phyloP scores from a whole-genome alignment of 2,113 vertebrate genomes.

The Bostrychus sinensis region DNA sequence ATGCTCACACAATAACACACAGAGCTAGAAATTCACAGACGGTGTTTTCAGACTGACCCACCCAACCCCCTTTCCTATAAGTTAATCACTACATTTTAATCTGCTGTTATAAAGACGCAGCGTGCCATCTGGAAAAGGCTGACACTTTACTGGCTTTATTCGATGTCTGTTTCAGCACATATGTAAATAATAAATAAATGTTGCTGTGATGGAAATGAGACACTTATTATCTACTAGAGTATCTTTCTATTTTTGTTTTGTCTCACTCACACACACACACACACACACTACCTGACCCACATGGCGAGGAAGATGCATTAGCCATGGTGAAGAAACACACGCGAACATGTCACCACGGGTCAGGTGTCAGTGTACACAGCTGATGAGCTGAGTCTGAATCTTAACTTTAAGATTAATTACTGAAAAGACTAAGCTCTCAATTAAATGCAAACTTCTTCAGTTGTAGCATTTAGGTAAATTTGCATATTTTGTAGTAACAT shows the following conservation, averaged over 20 bases:
- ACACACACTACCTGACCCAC: slow-evolving; percentile 55
- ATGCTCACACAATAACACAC: background rate
- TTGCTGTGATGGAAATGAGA: slow-evolving; percentile 53
- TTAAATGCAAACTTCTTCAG: too few species aligned
- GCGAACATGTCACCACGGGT: slow-evolving; percentile 61
- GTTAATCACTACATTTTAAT: slow-evolving; percentile 60
- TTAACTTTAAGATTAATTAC: background rate
- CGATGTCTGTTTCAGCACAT: slow-evolving; percentile 16
- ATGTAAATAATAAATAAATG: slow-evolving; percentile 32
- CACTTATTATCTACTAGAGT: slow-evolving; percentile 48
- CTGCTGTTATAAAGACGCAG: slow-evolving; percentile 53
- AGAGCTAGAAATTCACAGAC: slow-evolving; percentile 9
- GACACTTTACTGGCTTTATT: slow-evolving; percentile 10
- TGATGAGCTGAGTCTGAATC: slow-evolving; percentile 3
- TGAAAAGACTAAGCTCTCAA: background rate
- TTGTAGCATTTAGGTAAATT: too few species aligned
- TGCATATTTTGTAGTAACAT: too few species aligned
- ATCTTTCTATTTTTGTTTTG: slow-evolving; percentile 45
- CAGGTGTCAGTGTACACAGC: slow-evolving; percentile 22
- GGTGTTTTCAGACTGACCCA: slow-evolving; percentile 10
- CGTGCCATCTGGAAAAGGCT: slow-evolving; percentile 54
- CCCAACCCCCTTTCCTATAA: slow-evolving; percentile 22
- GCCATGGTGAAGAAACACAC: slow-evolving; percentile 59
- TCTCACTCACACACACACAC: slow-evolving; percentile 37
- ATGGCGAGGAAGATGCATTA: slow-evolving; percentile 52